Percentiles rank a stretch among this genome's conserved stretches.
phyloP scores from a whole-genome alignment of 2,888 invertebrate genomes.

The Thera britannica region DNA sequence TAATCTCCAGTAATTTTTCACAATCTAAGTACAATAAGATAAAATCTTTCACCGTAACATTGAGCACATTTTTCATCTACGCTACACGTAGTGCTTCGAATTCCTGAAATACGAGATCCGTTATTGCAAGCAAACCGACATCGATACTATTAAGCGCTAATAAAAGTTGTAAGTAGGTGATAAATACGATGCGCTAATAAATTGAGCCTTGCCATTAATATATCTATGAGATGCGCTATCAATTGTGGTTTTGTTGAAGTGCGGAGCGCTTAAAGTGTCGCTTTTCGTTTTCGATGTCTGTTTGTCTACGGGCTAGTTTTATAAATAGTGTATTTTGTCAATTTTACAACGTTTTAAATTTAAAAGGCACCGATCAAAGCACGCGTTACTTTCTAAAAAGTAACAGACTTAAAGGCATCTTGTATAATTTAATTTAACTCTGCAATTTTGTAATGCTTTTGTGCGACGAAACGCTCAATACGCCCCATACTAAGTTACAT shows the following conservation, averaged over 20 bases:
- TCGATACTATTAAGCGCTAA: not conserved
- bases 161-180: not conserved
- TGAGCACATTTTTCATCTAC: conserved; percentile 53
- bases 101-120: conserved; percentile 30
- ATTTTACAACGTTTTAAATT: conserved; percentile 10
- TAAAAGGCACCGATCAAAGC: conserved; percentile 65
- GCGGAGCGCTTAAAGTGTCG: not conserved
- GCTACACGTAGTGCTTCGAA: conserved; percentile 39
- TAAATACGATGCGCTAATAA: not conserved
- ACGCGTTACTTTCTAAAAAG: conserved; percentile 58
- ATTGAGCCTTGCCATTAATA: not conserved
- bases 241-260: not conserved
- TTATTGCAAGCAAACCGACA: conserved; percentile 10
- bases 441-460: conserved; percentile 62
- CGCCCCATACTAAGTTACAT: conserved; percentile 63
- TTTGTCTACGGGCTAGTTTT: conserved; percentile 19
- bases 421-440: not conserved
- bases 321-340: conserved; percentile 29
- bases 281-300: conserved; percentile 16
- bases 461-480: conserved; percentile 68
- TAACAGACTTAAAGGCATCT: conserved; percentile 29
- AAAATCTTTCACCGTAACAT: conserved; percentile 48
- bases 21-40: conserved; percentile 46
- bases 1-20: conserved; percentile 36
- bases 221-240: not conserved